phyloP scores from a whole-genome alignment of 2,797 vertebrate species.

The Calcarius lapponicus region DNA sequence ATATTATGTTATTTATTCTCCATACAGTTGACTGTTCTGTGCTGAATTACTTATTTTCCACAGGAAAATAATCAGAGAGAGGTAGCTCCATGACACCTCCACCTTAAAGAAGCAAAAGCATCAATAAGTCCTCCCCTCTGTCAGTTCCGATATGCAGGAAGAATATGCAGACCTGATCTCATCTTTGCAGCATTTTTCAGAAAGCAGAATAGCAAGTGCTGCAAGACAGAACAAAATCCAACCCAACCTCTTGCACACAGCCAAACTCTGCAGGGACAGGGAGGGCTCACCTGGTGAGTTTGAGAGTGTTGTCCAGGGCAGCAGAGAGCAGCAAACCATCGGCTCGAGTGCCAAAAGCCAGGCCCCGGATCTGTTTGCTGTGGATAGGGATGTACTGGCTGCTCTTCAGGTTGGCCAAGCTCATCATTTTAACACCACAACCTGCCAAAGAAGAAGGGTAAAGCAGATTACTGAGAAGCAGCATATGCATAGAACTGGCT shows the following conservation, averaged over 20 bases:
- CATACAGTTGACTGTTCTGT: rapidly evolving
- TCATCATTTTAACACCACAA: constrained; percentile 95
- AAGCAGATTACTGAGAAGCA: background rate
- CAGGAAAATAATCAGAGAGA: background rate
- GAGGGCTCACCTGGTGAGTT: constrained; percentile 88
- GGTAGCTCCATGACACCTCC: background rate
- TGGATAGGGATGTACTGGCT: constrained; percentile 94
- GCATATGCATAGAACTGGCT: background rate
- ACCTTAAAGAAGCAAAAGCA: background rate
- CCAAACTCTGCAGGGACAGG: background rate
- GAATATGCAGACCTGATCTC: background rate
- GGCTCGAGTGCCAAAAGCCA: constrained; percentile 84
- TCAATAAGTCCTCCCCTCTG: background rate
- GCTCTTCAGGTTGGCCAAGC: constrained; percentile 87
- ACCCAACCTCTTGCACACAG: background rate
- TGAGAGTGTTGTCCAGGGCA: constrained; percentile 90
- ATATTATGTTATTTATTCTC: background rate
- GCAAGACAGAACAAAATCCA: background rate
- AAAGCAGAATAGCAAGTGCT: background rate
- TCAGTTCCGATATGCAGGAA: background rate
- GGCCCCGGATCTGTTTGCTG: constrained; percentile 89
- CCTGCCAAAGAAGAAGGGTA: constrained; percentile 73
- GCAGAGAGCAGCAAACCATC: constrained; percentile 92
- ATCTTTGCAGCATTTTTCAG: background rate
- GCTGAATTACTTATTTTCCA: background rate